These are phyloP conservation scores for Operophtera brumata DNA, from an alignment of 2,888 invertebrate species.

Conservation along the genomic window DNA sequence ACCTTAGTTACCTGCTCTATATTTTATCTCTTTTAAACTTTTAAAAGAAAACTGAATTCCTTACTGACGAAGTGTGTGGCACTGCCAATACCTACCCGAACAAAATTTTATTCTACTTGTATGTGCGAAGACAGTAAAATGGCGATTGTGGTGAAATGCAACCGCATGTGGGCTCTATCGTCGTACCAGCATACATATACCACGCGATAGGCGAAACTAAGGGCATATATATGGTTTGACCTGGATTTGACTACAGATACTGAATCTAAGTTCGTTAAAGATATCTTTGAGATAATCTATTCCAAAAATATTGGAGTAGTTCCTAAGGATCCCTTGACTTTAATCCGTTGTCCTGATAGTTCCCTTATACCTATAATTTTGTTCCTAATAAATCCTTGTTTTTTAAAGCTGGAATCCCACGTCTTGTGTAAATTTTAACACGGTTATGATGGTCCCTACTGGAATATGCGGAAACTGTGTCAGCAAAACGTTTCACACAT, in stretches of 20 bases:
- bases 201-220: conserved; percentile 39
- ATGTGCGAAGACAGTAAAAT: conserved; percentile 42
- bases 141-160: conserved; percentile 41
- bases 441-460: conserved; percentile 9
- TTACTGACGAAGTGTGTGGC: conserved; percentile 17
- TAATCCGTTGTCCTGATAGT: too few relatives aligned
- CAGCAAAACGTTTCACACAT: conserved; percentile 33
- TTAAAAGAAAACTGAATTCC: too few relatives aligned
- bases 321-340: too few relatives aligned
- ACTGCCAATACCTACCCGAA: conserved; percentile 14
- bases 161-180: conserved; percentile 65
- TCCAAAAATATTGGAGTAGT: too few relatives aligned
- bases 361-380: too few relatives aligned
- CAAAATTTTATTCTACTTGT: conserved; percentile 44
- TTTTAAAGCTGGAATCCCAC: too few relatives aligned
- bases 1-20: too few relatives aligned
- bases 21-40: too few relatives aligned
- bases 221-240: conserved; percentile 41
- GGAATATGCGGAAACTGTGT: conserved; percentile 12
- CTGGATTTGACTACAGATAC: conserved; percentile 34
- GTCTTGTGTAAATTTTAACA: conserved; percentile 1
- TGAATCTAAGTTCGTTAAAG: too few relatives aligned
- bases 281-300: too few relatives aligned
- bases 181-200: conserved; percentile 44
- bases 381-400: too few relatives aligned